phyloP scores from a whole-genome alignment of 2,797 vertebrate genomes.

The Salarias fasciatus region DNA sequence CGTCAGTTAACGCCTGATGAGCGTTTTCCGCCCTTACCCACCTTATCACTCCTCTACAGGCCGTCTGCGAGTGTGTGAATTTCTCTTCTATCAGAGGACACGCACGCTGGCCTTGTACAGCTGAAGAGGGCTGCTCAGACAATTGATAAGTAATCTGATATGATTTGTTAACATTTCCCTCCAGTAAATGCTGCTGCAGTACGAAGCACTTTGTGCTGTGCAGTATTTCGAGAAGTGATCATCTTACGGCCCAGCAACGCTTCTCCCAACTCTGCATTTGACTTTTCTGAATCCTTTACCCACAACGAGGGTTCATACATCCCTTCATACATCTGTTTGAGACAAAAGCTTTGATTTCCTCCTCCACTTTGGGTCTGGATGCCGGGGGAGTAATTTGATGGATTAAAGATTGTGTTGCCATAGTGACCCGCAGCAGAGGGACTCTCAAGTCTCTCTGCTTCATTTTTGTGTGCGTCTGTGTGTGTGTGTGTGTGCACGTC shows the following conservation, averaged over 20 bases:
- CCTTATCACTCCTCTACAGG: conserved; percentile 60
- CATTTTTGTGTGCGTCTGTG: neutral
- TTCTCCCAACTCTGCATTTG: too few species aligned
- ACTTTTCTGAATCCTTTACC: too few species aligned
- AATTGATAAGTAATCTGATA: too few species aligned
- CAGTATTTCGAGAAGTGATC: too few species aligned
- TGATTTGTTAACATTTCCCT: too few species aligned
- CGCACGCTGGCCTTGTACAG: conserved; percentile 9
- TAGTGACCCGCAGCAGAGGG: conserved; percentile 49
- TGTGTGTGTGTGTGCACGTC: neutral
- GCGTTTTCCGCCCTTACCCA: conserved; percentile 9
- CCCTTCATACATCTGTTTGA: neutral
- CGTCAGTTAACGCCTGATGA: conserved; percentile 4
- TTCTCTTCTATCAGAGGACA: conserved; percentile 34
- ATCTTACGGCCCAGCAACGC: too few species aligned
- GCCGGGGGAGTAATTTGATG: conserved; percentile 32
- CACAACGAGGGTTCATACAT: too few species aligned
- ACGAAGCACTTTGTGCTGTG: too few species aligned
- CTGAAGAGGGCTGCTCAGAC: conserved; percentile 36
- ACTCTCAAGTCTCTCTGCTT: conserved; percentile 42
- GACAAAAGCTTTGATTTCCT: conserved; percentile 35
- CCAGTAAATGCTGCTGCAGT: too few species aligned
- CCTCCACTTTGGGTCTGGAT: conserved; percentile 2
- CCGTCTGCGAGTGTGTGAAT: conserved; percentile 11
- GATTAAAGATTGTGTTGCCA: conserved; percentile 55